phyloP scores from a whole-genome alignment of 2,113 vertebrate genomes.

The Ploceus nigricollis region DNA sequence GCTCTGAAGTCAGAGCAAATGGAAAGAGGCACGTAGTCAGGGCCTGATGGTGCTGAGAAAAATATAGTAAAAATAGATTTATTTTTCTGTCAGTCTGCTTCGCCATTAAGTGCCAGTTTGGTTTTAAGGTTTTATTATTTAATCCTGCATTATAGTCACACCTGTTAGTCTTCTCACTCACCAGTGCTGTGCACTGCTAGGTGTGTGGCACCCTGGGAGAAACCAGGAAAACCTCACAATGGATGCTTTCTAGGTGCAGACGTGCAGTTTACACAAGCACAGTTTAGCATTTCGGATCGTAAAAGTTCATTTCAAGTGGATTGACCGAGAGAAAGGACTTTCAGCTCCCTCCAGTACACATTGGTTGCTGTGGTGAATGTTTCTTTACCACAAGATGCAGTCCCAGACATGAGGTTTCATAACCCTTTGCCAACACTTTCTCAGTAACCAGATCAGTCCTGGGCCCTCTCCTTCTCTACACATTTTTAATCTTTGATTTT shows the following conservation, averaged over 20 bases:
- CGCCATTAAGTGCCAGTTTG: neutral
- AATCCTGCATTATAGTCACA: neutral
- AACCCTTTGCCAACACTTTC: conserved; percentile 12
- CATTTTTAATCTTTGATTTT: neutral
- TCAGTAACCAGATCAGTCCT: neutral
- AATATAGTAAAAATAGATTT: neutral
- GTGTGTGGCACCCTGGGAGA: neutral
- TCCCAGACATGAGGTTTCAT: conserved; percentile 62
- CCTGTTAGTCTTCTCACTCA: neutral
- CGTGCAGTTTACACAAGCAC: neutral
- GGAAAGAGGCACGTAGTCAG: conserved; percentile 9
- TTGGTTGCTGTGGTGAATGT: conserved; percentile 50
- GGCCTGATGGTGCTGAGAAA: neutral
- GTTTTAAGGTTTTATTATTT: neutral
- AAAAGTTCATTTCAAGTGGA: conserved; percentile 11
- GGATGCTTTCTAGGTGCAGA: conserved; percentile 26
- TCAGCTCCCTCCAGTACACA: conserved; percentile 1
- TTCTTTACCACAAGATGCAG: conserved; percentile 53
- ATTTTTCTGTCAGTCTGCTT: neutral
- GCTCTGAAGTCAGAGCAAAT: neutral
- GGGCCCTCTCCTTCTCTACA: neutral
- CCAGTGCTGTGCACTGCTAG: neutral
- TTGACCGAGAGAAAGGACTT: conserved; percentile 8
- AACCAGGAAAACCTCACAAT: neutral
- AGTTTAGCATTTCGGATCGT: neutral